Conservation (phyloP, 2,113 vertebrate species). For the Felis chaus region DNA sequence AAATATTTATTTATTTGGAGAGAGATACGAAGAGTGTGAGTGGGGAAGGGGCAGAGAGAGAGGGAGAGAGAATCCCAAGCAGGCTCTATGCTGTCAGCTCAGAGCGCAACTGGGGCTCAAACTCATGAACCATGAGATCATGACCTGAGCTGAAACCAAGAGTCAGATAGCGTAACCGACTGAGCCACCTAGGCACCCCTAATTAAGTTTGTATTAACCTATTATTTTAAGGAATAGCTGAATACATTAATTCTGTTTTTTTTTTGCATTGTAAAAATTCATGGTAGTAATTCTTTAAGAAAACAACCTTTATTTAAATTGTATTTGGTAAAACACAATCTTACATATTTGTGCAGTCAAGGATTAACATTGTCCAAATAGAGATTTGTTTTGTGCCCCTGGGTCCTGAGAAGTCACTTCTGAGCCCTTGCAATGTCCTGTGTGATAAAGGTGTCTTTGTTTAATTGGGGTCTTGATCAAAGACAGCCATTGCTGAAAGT, state of each 20-base stretch:
- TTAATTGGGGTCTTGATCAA: neutral
- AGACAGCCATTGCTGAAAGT: neutral
- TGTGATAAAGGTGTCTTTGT: neutral
- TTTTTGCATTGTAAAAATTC: neutral
- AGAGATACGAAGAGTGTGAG: no score
- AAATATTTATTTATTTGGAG: no score
- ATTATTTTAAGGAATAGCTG: neutral
- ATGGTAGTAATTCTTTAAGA: neutral
- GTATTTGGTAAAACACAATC: neutral
- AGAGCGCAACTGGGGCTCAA: no score
- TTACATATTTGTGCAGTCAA: neutral
- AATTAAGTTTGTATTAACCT: neutral
- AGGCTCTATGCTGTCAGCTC: no score
- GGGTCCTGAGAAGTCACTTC: neutral
- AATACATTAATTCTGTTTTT: neutral
- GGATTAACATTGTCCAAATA: neutral
- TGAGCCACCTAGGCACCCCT: no score
- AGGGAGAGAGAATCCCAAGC: no score
- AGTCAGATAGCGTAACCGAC: no score
- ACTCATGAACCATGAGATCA: no score
- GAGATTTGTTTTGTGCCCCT: neutral
- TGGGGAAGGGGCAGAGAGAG: no score
- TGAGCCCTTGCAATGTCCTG: neutral
- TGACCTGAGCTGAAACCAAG: no score
- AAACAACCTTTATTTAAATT: neutral